phyloP scores from a whole-genome alignment of 2,113 vertebrate genomes.

The Crotalus horridus region DNA sequence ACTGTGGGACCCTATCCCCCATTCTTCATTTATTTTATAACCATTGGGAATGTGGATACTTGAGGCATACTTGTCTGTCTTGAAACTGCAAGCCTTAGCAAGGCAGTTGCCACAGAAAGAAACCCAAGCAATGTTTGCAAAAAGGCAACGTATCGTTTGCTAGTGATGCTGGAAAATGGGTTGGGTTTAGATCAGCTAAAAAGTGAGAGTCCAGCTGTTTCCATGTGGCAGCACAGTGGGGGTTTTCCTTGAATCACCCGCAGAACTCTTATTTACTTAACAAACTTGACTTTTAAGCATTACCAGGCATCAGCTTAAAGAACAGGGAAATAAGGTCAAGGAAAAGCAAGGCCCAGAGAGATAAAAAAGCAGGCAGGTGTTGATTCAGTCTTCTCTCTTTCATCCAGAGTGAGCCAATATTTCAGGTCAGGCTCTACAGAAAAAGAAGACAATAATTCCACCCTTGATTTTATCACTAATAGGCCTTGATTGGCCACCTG shows the following conservation, averaged over 20 bases:
- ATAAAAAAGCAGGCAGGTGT: not conserved
- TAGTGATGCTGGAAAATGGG: not conserved
- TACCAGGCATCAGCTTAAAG: constrained; percentile 6
- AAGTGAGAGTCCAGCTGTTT: constrained; percentile 24
- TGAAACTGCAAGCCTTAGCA: not conserved
- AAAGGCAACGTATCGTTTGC: not conserved
- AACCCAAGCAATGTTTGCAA: not conserved
- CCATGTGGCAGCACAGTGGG: not conserved
- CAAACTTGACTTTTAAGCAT: constrained; percentile 27
- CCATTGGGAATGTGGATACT: not conserved
- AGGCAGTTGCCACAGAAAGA: not conserved
- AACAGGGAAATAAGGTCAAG: constrained; percentile 4
- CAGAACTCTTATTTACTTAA: constrained; percentile 20
- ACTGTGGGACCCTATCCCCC: no score
- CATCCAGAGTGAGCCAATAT: not conserved
- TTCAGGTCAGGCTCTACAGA: not conserved
- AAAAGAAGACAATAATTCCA: not conserved
- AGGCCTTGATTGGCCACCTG: not conserved
- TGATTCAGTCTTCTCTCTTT: not conserved
- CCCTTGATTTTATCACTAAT: no score
- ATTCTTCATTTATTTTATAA: not conserved
- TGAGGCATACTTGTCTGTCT: not conserved
- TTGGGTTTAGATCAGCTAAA: constrained; percentile 4
- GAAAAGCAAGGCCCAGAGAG: constrained; percentile 27
- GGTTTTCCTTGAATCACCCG: not conserved